phyloP scores from a whole-genome alignment of 2,888 invertebrate genomes.

The Acanthosoma haemorrhoidale region DNA sequence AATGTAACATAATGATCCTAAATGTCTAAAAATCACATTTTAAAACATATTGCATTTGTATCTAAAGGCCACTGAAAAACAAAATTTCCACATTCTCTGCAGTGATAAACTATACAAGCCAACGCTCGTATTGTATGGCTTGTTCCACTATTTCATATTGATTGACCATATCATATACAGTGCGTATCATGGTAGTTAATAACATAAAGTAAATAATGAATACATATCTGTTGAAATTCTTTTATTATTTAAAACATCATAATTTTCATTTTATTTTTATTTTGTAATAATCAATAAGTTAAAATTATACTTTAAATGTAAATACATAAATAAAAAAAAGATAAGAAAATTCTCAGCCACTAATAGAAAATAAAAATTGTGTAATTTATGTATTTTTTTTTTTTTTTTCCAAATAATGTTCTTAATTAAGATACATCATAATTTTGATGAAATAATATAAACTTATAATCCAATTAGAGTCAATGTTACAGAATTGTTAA shows the following conservation, averaged over 20 bases:
- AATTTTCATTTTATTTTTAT: background rate
- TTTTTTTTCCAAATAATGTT: background rate
- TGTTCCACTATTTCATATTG: too few relatives aligned
- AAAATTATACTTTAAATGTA: background rate
- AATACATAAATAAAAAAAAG: background rate
- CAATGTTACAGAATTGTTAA: background rate
- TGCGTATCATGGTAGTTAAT: too few relatives aligned
- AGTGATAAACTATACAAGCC: too few relatives aligned
- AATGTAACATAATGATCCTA: too few relatives aligned
- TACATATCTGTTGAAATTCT: background rate
- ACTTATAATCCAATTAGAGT: background rate
- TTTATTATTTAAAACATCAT: constrained; percentile 17
- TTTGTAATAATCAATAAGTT: background rate
- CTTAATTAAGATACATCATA: background rate
- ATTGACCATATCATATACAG: too few relatives aligned
- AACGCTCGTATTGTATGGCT: too few relatives aligned
- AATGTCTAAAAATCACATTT: too few relatives aligned
- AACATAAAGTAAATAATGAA: too few relatives aligned
- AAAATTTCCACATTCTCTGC: too few relatives aligned
- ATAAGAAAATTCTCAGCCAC: background rate
- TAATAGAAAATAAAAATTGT: background rate
- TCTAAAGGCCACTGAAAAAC: too few relatives aligned
- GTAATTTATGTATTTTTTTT: background rate
- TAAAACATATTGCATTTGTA: too few relatives aligned
- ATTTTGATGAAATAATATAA: background rate